A percentile compares a stretch with the other conserved stretches of the same genome.
Conservation (phyloP, 1,140 invertebrate species). For the Drosophila varians region DNA sequence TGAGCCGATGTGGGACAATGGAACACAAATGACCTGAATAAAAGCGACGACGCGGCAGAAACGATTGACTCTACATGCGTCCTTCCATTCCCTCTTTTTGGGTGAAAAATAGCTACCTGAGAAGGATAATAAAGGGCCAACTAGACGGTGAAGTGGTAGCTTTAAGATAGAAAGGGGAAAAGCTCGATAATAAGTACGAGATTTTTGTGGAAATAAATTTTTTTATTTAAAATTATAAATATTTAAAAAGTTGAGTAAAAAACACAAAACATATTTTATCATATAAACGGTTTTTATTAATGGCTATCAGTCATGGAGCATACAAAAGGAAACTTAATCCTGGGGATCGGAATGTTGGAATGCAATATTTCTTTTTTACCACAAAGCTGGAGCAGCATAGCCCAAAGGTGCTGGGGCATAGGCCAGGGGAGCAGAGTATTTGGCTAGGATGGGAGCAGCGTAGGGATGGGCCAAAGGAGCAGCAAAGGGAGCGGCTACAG, state of each 20-base stretch:
- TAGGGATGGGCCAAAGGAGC: constrained; percentile 42
- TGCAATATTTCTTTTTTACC: constrained; percentile 33
- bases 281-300: constrained; percentile 69
- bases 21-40: constrained; percentile 71
- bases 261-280: neutral
- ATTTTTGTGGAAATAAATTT: too few species aligned
- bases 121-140: constrained; percentile 1
- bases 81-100: neutral
- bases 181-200: neutral
- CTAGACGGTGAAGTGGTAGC: neutral
- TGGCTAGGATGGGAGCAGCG: constrained; percentile 45
- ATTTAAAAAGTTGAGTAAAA: too few species aligned
- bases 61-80: constrained; percentile 42
- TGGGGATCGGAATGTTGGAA: constrained; percentile 1
- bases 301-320: constrained; percentile 74
- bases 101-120: neutral
- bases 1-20: constrained; percentile 50
- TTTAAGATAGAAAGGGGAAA: neutral
- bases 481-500: constrained; percentile 17
- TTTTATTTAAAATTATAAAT: too few species aligned
- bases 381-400: constrained; percentile 63
- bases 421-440: constrained; percentile 56
- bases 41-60: constrained; percentile 42
- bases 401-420: constrained; percentile 55
- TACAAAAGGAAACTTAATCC: constrained; percentile 45